A percentile compares a stretch with the other conserved stretches of the same genome.
Conservation (phyloP, 2,797 vertebrate species). For the Australoheros facetus region DNA sequence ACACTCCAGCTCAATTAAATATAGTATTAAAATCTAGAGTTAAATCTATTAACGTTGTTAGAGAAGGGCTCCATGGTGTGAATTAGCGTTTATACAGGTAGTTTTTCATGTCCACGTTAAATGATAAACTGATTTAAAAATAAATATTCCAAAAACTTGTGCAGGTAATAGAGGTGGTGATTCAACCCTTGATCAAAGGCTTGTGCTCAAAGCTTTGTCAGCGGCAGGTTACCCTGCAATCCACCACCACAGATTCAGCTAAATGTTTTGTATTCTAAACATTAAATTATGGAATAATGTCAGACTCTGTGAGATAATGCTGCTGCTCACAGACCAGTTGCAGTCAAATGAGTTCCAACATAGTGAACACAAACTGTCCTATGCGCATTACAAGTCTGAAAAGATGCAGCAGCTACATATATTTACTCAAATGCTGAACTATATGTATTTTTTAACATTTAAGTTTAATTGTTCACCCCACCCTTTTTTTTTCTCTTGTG, state of each 20-base stretch:
- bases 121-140: neutral
- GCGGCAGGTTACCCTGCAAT: neutral
- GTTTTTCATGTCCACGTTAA: neutral
- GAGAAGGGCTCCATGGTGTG: too few species aligned
- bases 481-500: conserved; percentile 18
- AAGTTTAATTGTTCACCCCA: conserved; percentile 33
- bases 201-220: neutral
- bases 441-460: conserved; percentile 19
- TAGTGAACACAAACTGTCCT: neutral
- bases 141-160: neutral
- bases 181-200: conserved; percentile 10
- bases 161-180: neutral
- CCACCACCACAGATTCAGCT: neutral
- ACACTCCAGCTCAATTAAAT: too few species aligned
- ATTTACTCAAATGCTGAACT: conserved; percentile 8
- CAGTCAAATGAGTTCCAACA: neutral
- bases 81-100: too few species aligned
- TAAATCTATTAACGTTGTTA: too few species aligned
- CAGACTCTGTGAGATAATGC: conserved; percentile 5
- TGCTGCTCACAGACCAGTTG: conserved; percentile 26
- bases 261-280: conserved; percentile 3
- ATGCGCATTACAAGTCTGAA: neutral
- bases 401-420: neutral
- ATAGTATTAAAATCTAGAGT: too few species aligned
- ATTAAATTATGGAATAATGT: neutral